phyloP scores from a whole-genome alignment of 2,113 vertebrate genomes.

The Perca fluviatilis region DNA sequence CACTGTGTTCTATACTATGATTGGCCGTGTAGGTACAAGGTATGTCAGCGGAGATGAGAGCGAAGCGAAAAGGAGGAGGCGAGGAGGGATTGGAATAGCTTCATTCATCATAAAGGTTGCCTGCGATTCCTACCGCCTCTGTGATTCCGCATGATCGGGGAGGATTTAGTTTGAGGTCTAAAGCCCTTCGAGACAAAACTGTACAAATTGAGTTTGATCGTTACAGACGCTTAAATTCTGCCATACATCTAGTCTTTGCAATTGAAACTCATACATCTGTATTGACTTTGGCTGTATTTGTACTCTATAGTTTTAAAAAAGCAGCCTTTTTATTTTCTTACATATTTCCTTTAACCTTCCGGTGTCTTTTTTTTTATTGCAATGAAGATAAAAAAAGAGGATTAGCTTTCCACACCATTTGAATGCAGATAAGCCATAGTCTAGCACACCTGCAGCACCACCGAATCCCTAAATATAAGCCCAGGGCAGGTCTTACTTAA shows the following conservation, averaged over 20 bases:
- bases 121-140: slow-evolving; percentile 69
- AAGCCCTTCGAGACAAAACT: slow-evolving; percentile 74
- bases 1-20: slow-evolving; percentile 54
- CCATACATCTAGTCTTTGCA: slow-evolving; percentile 51
- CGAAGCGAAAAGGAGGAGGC: slow-evolving; percentile 54
- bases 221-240: slow-evolving; percentile 63
- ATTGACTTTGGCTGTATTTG: slow-evolving; percentile 40
- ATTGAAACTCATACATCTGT: slow-evolving; percentile 51
- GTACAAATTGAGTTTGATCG: slow-evolving; percentile 77
- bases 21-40: slow-evolving; percentile 65
- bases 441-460: slow-evolving; percentile 37
- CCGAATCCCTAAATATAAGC: slow-evolving; percentile 46
- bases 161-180: slow-evolving; percentile 74
- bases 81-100: slow-evolving; percentile 74
- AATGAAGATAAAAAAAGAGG: slow-evolving; percentile 28
- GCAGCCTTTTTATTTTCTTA: slow-evolving; percentile 5
- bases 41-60: slow-evolving; percentile 68
- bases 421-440: slow-evolving; percentile 47
- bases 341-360: neutral
- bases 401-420: slow-evolving; percentile 40
- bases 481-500: slow-evolving; percentile 36
- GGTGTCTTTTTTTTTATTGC: neutral
- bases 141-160: slow-evolving; percentile 78
- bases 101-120: slow-evolving; percentile 80
- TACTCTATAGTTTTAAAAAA: slow-evolving; percentile 18